Evolutionary conservation across 2,797 vertebrate genomes (phyloP).

Genomic region (Sebastes taczanowskii): DNA sequence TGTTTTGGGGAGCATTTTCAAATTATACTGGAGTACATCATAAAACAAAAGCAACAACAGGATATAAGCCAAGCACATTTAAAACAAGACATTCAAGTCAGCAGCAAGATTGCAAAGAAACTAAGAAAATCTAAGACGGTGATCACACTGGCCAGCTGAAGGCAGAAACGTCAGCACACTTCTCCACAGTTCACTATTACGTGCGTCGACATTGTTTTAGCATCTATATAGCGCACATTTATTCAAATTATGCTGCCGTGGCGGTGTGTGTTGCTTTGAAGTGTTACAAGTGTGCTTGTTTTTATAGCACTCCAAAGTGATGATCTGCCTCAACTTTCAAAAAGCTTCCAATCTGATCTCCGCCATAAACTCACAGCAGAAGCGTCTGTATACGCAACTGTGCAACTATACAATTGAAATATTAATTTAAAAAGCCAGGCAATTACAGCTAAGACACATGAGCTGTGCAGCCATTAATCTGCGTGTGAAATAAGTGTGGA

Average conservation of each 20-base stretch:
- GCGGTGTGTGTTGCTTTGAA: neutral
- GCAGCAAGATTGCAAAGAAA: conserved; percentile 30
- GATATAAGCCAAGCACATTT: conserved; percentile 40
- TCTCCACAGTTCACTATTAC: neutral
- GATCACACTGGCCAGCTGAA: conserved; percentile 50
- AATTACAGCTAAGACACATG: conserved; percentile 20
- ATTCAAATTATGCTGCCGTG: neutral
- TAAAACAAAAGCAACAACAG: conserved; percentile 29
- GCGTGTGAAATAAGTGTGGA: conserved; percentile 47
- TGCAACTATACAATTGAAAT: neutral
- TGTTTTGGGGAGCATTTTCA: conserved; percentile 7
- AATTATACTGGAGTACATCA: conserved; percentile 18
- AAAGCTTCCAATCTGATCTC: conserved; percentile 48
- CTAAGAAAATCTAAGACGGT: neutral
- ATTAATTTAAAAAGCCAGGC: conserved; percentile 20
- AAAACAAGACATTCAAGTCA: conserved; percentile 36
- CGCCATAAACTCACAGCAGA: conserved; percentile 17
- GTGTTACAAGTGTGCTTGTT: neutral
- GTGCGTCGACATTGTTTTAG: neutral
- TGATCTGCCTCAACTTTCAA: conserved; percentile 5
- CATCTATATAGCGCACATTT: neutral
- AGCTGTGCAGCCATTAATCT: conserved; percentile 25
- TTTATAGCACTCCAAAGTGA: conserved; percentile 7
- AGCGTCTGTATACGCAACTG: conserved; percentile 10
- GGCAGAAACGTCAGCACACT: conserved; percentile 6